Base-by-base conservation (phyloP, 2,888 invertebrate species). In the Trissolcus brochymenae region DNA sequence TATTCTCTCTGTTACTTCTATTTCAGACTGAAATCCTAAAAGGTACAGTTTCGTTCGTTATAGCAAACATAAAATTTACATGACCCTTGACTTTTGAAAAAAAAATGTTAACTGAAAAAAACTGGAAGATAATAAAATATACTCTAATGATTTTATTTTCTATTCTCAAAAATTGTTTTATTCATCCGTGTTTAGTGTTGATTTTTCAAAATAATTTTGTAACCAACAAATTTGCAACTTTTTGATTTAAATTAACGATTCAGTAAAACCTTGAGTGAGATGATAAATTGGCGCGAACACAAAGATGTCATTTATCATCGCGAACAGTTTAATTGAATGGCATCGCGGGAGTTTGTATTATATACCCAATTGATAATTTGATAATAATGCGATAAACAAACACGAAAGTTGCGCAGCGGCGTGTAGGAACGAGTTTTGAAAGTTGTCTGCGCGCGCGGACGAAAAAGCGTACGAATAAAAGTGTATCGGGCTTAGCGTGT, bases 381-480 rank as follows among this genome's bases (percentile, higher is more conserved):
- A 73, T 77, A 77, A 68, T 77, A 73, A 72, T 59, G 40, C 55
- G 68, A 68, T 73, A 72, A 76, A 72, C 60, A 72, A 73, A 76
- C 65, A 40, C 16, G 60, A 49, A 16, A 50, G 13, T 50, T 17
- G 13, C 14, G 6, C 16, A 56, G 16, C 46, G 43, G 17, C 25
- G 60, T 50, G 41, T 13, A 43, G 43, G 43, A 71, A 67, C 77
- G 43, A 29, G 72, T 77, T 72, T 49, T 72, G 64, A 72, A 68
- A 77, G 67, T 76, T 61, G 62, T 62, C 16, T 46, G 51, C 29
- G 25, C 13, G 29, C 29, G 50, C 41, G 50, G 16, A 55, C 54
- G 66, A 66, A 60, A 70, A 57, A 17, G 16, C 25, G 1, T 70
- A 70, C 70, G 41, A 4, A 64, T 54, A 64, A 68, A 74, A 57